These are phyloP conservation scores for Brachypodius melanocephalos DNA, from an alignment of 2,113 vertebrate species.

Conservation along the genomic window DNA sequence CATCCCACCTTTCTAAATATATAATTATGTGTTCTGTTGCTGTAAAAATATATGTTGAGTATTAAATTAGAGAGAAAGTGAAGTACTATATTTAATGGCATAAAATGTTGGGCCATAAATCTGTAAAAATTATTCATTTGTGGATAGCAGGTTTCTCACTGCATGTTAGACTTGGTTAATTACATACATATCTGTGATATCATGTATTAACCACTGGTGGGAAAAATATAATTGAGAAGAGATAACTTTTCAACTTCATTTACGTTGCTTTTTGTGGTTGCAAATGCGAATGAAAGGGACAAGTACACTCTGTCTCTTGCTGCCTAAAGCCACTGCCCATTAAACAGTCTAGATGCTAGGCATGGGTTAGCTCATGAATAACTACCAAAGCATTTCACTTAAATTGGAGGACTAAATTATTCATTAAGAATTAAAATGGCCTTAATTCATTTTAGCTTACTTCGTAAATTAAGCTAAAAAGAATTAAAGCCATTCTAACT, in stretches of 20 bases:
- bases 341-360: not conserved
- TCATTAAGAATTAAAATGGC: conserved; percentile 25
- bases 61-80: not conserved
- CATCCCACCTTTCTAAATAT: not conserved
- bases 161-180: not conserved
- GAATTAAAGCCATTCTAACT: not conserved
- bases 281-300: not conserved
- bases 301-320: not conserved
- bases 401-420: conserved; percentile 35
- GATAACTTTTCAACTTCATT: not conserved
- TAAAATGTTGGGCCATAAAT: not conserved
- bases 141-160: not conserved
- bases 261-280: not conserved
- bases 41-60: not conserved
- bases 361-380: conserved; percentile 10
- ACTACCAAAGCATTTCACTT: conserved; percentile 33
- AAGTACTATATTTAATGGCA: not conserved
- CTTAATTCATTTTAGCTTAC: conserved; percentile 33
- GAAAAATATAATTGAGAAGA: not conserved
- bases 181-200: not conserved
- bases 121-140: not conserved
- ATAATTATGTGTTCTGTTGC: not conserved
- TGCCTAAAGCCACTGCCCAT: not conserved
- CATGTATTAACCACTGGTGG: not conserved
- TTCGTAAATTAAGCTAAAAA: conserved; percentile 41